Evolutionary conservation across 2,797 vertebrate genomes (phyloP).

Genomic region (Huso huso): DNA sequence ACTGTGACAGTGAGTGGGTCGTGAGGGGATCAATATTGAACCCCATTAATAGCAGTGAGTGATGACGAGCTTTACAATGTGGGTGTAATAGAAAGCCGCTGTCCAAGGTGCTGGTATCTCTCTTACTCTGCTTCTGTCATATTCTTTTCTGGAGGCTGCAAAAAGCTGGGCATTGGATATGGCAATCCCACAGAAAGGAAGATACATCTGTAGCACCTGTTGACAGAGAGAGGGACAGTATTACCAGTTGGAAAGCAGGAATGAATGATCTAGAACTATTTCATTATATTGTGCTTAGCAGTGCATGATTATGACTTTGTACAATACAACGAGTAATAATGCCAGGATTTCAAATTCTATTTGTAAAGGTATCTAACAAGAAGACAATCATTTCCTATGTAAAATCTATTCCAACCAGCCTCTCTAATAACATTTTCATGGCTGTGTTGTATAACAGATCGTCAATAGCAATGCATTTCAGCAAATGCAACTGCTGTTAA

Average conservation of each 20-base stretch:
- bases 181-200: conserved; percentile 95
- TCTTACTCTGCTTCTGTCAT: conserved; percentile 95
- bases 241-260: too few relatives aligned
- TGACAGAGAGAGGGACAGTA: conserved; percentile 27
- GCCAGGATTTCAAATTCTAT: too few relatives aligned
- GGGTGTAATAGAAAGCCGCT: conserved; percentile 26
- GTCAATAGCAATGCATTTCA: background rate
- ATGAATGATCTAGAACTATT: too few relatives aligned
- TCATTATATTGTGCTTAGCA: too few relatives aligned
- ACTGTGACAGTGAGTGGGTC: conserved; percentile 45
- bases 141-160: conserved; percentile 94
- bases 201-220: conserved; percentile 98
- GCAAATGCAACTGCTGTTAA: background rate
- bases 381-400: too few relatives aligned
- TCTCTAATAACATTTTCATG: background rate
- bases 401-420: too few relatives aligned
- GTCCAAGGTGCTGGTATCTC: conserved; percentile 10
- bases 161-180: conserved; percentile 97
- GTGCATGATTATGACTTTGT: too few relatives aligned
- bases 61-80: conserved; percentile 17
- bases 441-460: background rate
- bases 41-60: conserved; percentile 41
- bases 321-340: too few relatives aligned
- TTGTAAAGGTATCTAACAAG: too few relatives aligned
- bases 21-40: conserved; percentile 46